Evolutionary conservation across 1,140 invertebrate genomes (phyloP), one percentile per base, ranked within the genome.

Genomic region (Eurosta solidaginis): DNA sequence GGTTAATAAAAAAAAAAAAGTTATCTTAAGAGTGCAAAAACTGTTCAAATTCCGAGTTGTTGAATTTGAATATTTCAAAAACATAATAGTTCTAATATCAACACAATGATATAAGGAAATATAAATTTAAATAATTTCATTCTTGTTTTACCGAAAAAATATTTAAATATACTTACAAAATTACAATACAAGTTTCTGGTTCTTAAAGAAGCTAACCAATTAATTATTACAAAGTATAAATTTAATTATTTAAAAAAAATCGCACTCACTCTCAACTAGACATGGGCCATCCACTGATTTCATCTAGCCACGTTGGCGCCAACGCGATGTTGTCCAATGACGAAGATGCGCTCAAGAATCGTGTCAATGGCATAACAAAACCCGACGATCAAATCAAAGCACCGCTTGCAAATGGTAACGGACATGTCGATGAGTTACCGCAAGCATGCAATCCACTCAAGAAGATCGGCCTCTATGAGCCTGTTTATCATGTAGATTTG

Each of bases 241-340:
- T 45, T 9, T 17, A 42, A 74, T 20, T 74, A 9, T 74, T 20
- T 74, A 6, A 47, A 12, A 9, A 42, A 5, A 45, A 17, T 47
- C 44, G 40, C 22, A 42, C 44, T 74, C 25, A 74, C 10, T 33
- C 42, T 74, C 14, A 79, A 40, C 22, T 6, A 78, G 44, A 82
- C 83, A 87, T 87, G 85, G 85, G 85, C 82, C 85, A 87, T 49
- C 82, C 86, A 68, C 83, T 84, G 20, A 84, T 40, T 10, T 68
- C 59, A 12, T 25, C 59, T 1, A 68, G 33, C 22, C 59, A 42
- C 33, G 59, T 68, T 40, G 59, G n/a, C 33, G 27, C 3, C 10
- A 40, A 3, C 33, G 7, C 54, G 33, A 33, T 29, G 54, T 33
- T 81, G 17, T 78, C 81, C 68, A 85, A 87, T 76, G 83, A 83